These are phyloP conservation scores for Balanococcus diminutus DNA, from an alignment of 2,888 invertebrate genomes.

Conservation along the genomic window DNA sequence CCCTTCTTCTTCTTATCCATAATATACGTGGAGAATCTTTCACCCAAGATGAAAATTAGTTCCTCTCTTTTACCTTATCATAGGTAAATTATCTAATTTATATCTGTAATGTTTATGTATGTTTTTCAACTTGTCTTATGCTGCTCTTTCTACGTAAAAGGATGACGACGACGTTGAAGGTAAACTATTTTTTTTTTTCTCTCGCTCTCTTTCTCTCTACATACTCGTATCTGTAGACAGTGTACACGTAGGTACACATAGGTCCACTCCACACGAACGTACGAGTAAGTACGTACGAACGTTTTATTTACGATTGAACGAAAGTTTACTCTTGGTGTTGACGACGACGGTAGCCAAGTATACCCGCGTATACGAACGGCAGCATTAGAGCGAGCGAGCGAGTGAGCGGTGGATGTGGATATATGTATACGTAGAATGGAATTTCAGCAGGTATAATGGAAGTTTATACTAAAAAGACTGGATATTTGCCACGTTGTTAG, in stretches of 20 bases:
- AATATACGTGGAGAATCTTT: background rate
- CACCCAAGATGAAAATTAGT: background rate
- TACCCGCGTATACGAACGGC: background rate
- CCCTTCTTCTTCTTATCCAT: no score
- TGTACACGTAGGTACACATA: background rate
- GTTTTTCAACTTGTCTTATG: background rate
- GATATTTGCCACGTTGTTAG: slow-evolving; percentile 21
- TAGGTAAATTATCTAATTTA: background rate
- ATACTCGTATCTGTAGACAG: no score
- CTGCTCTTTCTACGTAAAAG: slow-evolving; percentile 23
- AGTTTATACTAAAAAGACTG: slow-evolving; percentile 4
- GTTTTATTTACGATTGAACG: background rate
- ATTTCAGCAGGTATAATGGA: slow-evolving; percentile 20
- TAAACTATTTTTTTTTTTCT: background rate
- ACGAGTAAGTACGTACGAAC: no score
- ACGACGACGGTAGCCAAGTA: background rate
- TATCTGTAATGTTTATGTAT: background rate
- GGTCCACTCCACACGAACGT: background rate
- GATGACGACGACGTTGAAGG: slow-evolving; percentile 16
- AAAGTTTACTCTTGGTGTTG: background rate
- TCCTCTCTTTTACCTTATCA: background rate
- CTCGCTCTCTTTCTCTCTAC: background rate
- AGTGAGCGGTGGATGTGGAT: no score
- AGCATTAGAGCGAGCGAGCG: background rate
- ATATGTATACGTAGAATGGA: background rate